These are phyloP conservation scores for Peribatodes rhomboidaria DNA, from an alignment of 2,888 invertebrate species.

Conservation along the genomic window DNA sequence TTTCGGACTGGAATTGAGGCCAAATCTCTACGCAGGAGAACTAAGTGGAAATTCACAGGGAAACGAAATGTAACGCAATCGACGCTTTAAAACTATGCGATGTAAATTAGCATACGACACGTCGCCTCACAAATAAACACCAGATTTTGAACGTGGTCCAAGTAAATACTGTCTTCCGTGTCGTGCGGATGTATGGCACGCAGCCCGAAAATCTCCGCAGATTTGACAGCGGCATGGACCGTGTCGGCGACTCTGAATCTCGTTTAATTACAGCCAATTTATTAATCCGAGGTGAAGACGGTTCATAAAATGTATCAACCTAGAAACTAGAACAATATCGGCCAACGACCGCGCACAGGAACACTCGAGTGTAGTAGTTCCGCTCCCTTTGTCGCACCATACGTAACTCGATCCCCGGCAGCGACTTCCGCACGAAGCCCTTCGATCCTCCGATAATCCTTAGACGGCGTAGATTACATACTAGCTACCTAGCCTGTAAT, in stretches of 20 bases:
- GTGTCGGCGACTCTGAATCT: conserved; percentile 28
- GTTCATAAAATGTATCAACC: conserved; percentile 34
- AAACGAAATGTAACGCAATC: conserved; percentile 48
- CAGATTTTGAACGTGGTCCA: conserved; percentile 77
- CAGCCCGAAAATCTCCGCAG: conserved; percentile 63
- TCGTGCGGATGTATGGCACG: conserved; percentile 68
- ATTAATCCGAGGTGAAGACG: conserved; percentile 30
- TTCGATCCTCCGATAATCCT: conserved; percentile 72
- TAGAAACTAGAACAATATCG: conserved; percentile 52
- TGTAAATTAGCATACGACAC: conserved; percentile 65
- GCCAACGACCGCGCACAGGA: conserved; percentile 66
- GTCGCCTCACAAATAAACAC: conserved; percentile 69
- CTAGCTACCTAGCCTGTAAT: conserved; percentile 35
- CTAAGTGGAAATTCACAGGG: conserved; percentile 54
- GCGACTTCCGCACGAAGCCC: conserved; percentile 84
- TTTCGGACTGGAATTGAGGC: conserved; percentile 40
- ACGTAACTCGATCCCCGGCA: conserved; percentile 76
- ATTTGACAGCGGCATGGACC: conserved; percentile 45
- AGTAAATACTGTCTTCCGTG: conserved; percentile 76
- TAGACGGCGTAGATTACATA: conserved; percentile 60
- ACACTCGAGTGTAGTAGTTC: conserved; percentile 74
- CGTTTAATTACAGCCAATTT: conserved; percentile 40
- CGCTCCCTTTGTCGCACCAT: conserved; percentile 73
- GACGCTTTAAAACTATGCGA: conserved; percentile 43
- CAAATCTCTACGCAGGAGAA: conserved; percentile 46